Evolutionary conservation across 2,797 vertebrate genomes (phyloP), one percentile per base, ranked within the genome.

Genomic region (Uromys caudimaculatus): DNA sequence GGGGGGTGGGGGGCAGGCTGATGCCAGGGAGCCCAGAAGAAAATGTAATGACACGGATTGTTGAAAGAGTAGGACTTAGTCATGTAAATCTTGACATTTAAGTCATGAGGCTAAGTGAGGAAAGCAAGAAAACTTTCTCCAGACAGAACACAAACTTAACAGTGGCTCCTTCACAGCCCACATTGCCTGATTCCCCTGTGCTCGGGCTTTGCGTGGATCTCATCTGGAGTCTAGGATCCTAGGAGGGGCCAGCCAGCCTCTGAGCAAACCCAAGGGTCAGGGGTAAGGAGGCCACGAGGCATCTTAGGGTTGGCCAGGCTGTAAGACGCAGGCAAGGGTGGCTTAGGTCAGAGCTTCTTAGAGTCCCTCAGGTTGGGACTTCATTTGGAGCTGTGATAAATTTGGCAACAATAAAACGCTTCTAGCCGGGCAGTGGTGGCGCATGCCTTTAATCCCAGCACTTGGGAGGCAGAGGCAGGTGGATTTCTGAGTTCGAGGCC

Each of bases 91-190:
- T 21, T 67, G 92, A 75, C 95, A 87, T 91, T 90, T 79, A 24
- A 75, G 87, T 86, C 82, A 73, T 4, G 9, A 56, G 17, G 76
- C 77, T 8, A 27, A 16, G 1, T 21, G 32, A 3, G 44, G 67
- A 27, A 71, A 76, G 16, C n/a, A 0, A 3, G 84, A 29, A 38
- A 52, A 19, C 78, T 35, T 71, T 27, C 35, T 69, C 71, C 69
- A 73, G 95, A 62, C 62, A 24, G 75, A 75, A 64, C 41, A 54
- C 60, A 56, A 44, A n/a, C n/a, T 6, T 14, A 32, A 58, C 73
- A n/a, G 24, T 24, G 38, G 0, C n/a, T n/a, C n/a, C 19, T 12
- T 32, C 1, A 50, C 7, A 0, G 19, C 69, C 41, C 4, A 3
- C 4, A 14, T 9, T 4, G 54, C 29, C 71, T 23, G 41, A 9